Percentiles rank a stretch among this genome's conserved stretches.
Evolutionary conservation across 37 sponge, comb jelly and placozoan species (phyloP).

Genomic region (Hexactinellida sp.): DNA sequence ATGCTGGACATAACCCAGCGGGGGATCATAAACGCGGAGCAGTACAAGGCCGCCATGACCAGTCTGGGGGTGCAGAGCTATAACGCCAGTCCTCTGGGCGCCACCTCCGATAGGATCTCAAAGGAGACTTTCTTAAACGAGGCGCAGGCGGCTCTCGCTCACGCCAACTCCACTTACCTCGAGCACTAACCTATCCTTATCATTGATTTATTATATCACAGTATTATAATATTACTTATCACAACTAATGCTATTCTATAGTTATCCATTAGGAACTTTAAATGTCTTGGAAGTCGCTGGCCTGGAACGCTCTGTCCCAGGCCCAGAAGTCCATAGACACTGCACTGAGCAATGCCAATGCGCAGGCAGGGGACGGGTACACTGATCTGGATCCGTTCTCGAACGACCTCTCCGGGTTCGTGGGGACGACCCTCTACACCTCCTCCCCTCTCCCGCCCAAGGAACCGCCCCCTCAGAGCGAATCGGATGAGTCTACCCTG

Average conservation of each 20-base stretch:
- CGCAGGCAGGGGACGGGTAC: not conserved
- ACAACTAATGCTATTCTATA: not conserved
- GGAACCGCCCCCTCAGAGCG: not conserved
- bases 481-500: not conserved
- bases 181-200: conserved; percentile 9
- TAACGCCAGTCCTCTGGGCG: conserved; percentile 46
- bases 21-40: conserved; percentile 52
- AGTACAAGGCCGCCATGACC: conserved; percentile 70
- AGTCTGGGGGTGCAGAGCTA: conserved; percentile 39
- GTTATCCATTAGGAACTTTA: not conserved
- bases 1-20: conserved; percentile 74
- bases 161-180: conserved; percentile 30
- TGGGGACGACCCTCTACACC: not conserved
- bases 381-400: not conserved
- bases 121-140: conserved; percentile 58
- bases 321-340: conserved; percentile 3
- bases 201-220: not conserved
- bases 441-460: not conserved
- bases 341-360: not conserved
- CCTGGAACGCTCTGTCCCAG: not conserved
- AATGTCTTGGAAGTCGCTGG: conserved; percentile 10
- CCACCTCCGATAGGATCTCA: conserved; percentile 37
- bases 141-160: conserved; percentile 31
- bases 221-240: not conserved
- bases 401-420: not conserved